phyloP scores from a whole-genome alignment of 2,888 invertebrate species.

The Stenotaenia linearis region DNA sequence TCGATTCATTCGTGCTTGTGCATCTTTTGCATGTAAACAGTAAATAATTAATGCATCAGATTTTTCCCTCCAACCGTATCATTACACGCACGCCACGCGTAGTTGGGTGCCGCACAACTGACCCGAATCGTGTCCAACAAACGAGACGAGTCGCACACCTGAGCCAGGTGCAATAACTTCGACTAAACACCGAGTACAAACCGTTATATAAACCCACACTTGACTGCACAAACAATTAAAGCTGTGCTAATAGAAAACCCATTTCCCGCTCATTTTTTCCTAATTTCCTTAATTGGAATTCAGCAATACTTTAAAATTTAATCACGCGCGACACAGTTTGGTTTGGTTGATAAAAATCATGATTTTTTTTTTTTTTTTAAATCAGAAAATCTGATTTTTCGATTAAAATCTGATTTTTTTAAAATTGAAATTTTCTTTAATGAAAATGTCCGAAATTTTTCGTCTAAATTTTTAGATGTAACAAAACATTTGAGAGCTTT shows the following conservation, averaged over 20 bases:
- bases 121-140: constrained; percentile 24
- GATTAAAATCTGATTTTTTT: too few relatives aligned
- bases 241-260: neutral
- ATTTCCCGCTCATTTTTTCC: neutral
- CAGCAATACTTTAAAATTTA: too few relatives aligned
- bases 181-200: neutral
- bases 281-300: too few relatives aligned
- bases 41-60: constrained; percentile 12
- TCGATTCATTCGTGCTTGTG: neutral
- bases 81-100: constrained; percentile 10
- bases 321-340: too few relatives aligned
- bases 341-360: too few relatives aligned
- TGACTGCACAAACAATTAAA: constrained; percentile 19
- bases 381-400: too few relatives aligned
- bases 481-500: too few relatives aligned
- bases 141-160: constrained; percentile 6
- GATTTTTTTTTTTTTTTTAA: neutral
- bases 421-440: too few relatives aligned
- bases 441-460: too few relatives aligned
- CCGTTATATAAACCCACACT: neutral
- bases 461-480: too few relatives aligned
- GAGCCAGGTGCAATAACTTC: constrained; percentile 18
- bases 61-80: neutral
- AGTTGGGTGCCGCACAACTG: neutral
- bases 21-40: constrained; percentile 1